These are phyloP conservation scores for Tragelaphus strepsiceros DNA, from an alignment of 2,113 vertebrate genomes.

Conservation along the genomic window DNA sequence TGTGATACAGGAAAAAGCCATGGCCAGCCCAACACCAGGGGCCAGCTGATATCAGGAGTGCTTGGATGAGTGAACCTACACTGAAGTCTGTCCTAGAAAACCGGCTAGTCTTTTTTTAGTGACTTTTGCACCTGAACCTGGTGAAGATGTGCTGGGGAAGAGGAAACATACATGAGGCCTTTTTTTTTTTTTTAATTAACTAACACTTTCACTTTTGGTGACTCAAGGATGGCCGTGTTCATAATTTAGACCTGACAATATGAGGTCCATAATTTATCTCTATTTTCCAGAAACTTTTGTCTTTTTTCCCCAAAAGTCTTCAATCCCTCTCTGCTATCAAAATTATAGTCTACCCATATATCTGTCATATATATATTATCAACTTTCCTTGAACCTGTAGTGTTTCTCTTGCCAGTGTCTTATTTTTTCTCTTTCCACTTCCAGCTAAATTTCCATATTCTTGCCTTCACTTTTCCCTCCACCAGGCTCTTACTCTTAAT, in stretches of 20 bases:
- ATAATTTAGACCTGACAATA: not conserved
- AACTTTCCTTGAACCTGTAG: not conserved
- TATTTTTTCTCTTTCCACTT: not conserved
- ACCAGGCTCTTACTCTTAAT: not conserved
- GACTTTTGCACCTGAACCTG: not conserved
- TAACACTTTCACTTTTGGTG: not conserved
- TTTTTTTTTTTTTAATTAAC: not conserved
- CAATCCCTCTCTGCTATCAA: not conserved
- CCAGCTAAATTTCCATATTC: not conserved
- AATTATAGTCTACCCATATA: not conserved
- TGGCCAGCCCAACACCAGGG: not conserved
- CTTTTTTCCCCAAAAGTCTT: not conserved
- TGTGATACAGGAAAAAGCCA: not conserved
- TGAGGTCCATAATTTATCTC: not conserved
- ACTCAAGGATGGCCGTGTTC: not conserved
- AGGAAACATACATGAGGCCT: not conserved
- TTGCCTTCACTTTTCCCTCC: not conserved
- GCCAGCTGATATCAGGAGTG: not conserved
- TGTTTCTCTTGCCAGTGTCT: not conserved
- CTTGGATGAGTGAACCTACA: not conserved
- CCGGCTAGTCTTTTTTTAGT: not conserved
- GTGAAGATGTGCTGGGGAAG: not conserved
- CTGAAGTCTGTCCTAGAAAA: not conserved
- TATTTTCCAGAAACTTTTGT: not conserved
- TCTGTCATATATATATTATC: not conserved